These are phyloP conservation scores for Leptocoma aspasia DNA, from an alignment of 2,113 vertebrate genomes.

Conservation along the genomic window DNA sequence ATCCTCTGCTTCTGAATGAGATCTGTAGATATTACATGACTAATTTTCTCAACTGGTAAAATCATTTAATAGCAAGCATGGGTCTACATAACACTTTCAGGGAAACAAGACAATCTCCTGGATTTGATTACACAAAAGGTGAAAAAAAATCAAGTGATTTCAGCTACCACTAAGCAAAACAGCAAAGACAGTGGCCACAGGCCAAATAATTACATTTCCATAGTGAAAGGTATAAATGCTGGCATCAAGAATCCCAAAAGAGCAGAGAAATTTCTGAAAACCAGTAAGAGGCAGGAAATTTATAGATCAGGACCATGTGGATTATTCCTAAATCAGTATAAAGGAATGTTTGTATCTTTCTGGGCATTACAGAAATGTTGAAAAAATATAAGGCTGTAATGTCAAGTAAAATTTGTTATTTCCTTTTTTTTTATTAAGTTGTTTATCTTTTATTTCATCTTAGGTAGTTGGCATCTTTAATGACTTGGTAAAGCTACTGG, in stretches of 20 bases:
- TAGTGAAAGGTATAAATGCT: not conserved
- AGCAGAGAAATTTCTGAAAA: not conserved
- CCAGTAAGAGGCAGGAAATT: not conserved
- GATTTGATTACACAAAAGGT: not conserved
- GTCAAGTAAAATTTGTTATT: not conserved
- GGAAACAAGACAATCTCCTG: not conserved
- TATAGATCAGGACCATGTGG: not conserved
- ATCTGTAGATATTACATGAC: not conserved
- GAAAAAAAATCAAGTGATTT: not conserved
- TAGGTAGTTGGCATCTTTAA: not conserved
- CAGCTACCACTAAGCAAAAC: not conserved
- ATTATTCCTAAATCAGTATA: not conserved
- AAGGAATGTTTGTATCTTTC: not conserved
- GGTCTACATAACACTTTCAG: not conserved
- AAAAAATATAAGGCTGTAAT: not conserved
- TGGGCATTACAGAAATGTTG: not conserved
- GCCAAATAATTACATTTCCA: not conserved
- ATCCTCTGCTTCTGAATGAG: not conserved
- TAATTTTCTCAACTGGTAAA: not conserved
- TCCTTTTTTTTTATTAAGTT: not conserved
- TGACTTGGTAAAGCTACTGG: not conserved
- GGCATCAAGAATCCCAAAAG: not conserved
- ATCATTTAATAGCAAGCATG: not conserved
- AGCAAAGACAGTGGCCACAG: not conserved
- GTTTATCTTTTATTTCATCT: not conserved